phyloP scores from a whole-genome alignment of 1,140 invertebrate genomes.

The Diabrotica undecimpunctata region DNA sequence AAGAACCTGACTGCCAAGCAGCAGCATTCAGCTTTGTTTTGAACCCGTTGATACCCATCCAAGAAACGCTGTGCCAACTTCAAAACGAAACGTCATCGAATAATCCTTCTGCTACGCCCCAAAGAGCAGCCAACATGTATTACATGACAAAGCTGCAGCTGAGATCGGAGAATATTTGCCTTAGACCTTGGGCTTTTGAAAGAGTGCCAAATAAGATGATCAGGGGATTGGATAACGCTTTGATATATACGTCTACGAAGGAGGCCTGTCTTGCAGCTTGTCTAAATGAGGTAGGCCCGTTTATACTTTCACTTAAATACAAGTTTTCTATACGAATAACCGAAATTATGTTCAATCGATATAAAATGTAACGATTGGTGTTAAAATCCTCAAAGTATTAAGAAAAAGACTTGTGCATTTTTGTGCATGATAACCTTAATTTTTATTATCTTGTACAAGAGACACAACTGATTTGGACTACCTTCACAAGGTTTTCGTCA shows the following conservation, averaged over 20 bases:
- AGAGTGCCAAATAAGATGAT: constrained; percentile 89
- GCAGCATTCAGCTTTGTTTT: constrained; percentile 88
- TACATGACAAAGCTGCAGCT: constrained; percentile 93
- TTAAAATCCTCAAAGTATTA: too few relatives aligned
- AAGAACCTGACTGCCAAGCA: constrained; percentile 86
- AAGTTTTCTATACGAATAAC: too few relatives aligned
- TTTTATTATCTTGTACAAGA: too few relatives aligned
- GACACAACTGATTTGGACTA: too few relatives aligned
- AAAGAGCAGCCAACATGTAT: constrained; percentile 84
- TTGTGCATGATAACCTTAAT: too few relatives aligned
- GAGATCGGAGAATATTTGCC: constrained; percentile 85
- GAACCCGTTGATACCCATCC: constrained; percentile 84
- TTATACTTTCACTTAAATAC: neutral
- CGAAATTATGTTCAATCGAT: too few relatives aligned
- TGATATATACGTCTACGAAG: constrained; percentile 90
- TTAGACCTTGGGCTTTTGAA: constrained; percentile 89
- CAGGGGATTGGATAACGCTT: constrained; percentile 81
- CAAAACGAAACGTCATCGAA: constrained; percentile 82
- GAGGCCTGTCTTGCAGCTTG: constrained; percentile 89
- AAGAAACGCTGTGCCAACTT: constrained; percentile 79
- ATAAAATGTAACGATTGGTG: too few relatives aligned
- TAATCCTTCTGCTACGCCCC: constrained; percentile 78
- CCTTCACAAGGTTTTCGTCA: too few relatives aligned
- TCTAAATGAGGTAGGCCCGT: constrained; percentile 80
- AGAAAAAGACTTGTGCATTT: too few relatives aligned